Conservation (phyloP, 2,888 invertebrate genomes). For the Eilema depressum region DNA sequence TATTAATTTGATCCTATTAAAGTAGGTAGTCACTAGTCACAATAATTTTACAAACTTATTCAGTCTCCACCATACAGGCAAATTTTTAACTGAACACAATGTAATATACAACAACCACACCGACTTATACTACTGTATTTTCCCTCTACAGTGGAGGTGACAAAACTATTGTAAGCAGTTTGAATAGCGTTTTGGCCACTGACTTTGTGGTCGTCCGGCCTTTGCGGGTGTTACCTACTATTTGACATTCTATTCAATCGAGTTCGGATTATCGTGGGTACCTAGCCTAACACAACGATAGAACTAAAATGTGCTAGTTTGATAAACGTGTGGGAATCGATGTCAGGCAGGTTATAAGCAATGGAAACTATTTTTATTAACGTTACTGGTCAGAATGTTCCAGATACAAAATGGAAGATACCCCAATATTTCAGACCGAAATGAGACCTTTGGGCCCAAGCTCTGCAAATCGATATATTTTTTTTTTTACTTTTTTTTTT, state of each 20-base stretch:
- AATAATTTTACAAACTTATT: no score
- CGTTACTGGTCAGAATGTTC: no score
- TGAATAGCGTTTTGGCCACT: constrained; percentile 61
- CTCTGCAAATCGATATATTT: no score
- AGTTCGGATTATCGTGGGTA: constrained; percentile 59
- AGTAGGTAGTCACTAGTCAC: no score
- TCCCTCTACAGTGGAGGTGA: constrained; percentile 57
- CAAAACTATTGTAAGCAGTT: constrained; percentile 75
- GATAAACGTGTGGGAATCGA: constrained; percentile 22
- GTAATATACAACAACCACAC: neutral
- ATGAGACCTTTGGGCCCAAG: neutral
- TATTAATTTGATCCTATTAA: no score
- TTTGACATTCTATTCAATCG: constrained; percentile 59
- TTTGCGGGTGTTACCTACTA: constrained; percentile 56
- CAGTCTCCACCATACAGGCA: no score
- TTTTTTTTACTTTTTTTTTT: no score
- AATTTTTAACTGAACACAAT: neutral
- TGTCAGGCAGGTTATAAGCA: no score
- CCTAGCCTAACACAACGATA: constrained; percentile 43
- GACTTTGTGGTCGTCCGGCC: constrained; percentile 69
- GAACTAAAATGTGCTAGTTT: constrained; percentile 24
- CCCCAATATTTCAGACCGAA: no score
- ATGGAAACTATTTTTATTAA: no score
- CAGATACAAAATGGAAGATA: no score
- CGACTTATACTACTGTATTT: constrained; percentile 32